Conservation (phyloP, 1,140 invertebrate genomes). For the Tetramorium parvispinum region DNA sequence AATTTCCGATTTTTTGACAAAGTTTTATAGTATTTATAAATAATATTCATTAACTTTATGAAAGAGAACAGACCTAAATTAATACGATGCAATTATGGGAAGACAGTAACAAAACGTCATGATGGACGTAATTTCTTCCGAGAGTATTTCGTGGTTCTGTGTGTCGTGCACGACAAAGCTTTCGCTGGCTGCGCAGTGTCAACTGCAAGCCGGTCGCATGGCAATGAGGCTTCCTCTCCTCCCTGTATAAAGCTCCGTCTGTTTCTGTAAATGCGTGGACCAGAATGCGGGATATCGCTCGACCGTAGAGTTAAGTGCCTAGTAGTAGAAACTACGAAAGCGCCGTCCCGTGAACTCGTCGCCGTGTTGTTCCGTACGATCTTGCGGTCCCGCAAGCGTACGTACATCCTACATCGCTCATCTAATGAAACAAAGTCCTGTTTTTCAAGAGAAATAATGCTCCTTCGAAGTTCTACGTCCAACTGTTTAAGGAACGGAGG, state of each 20-base stretch:
- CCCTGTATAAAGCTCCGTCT: slow-evolving; percentile 16
- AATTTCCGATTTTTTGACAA: neutral
- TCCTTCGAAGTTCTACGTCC: neutral
- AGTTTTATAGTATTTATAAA: neutral
- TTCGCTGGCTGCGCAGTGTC: slow-evolving; percentile 13
- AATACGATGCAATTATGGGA: neutral
- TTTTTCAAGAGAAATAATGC: slow-evolving; percentile 7
- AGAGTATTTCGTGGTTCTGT: neutral
- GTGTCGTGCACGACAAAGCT: neutral
- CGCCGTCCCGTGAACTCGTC: slow-evolving; percentile 30
- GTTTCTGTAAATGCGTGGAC: slow-evolving; percentile 53
- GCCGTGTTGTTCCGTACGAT: neutral
- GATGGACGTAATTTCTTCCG: slow-evolving; percentile 35
- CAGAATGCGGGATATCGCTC: slow-evolving; percentile 58
- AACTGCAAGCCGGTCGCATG: slow-evolving; percentile 47
- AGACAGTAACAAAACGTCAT: neutral
- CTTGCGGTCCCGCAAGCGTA: slow-evolving; percentile 7
- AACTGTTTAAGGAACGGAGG: neutral
- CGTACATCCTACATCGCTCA: neutral
- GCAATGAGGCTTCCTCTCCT: slow-evolving; percentile 17
- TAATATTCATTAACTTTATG: neutral
- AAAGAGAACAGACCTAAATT: neutral
- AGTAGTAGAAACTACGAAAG: slow-evolving; percentile 43
- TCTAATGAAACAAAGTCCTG: slow-evolving; percentile 28
- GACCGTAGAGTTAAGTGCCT: slow-evolving; percentile 51